phyloP scores from a whole-genome alignment of 2,888 invertebrate genomes.

The Lysandra bellargus region DNA sequence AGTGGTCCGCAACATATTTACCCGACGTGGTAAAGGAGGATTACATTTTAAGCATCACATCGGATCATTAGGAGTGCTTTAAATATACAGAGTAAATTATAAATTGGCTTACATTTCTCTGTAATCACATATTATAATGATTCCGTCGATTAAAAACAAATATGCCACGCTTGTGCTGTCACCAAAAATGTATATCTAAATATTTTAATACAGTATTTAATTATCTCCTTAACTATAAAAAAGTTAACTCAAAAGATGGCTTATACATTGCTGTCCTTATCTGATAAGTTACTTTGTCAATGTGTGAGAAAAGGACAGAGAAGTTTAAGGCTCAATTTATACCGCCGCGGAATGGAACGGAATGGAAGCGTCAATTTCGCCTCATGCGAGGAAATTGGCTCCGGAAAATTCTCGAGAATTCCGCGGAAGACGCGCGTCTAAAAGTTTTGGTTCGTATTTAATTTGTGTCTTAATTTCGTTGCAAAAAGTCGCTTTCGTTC shows the following conservation, averaged over 20 bases:
- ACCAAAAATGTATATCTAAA: conserved; percentile 47
- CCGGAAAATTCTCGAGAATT: too few relatives aligned
- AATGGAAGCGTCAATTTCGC: too few relatives aligned
- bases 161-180: conserved; percentile 46
- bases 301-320: too few relatives aligned
- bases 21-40: neutral
- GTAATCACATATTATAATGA: conserved; percentile 39
- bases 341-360: too few relatives aligned
- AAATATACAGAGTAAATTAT: conserved; percentile 36
- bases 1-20: neutral
- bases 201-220: conserved; percentile 47
- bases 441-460: too few relatives aligned
- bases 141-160: conserved; percentile 46
- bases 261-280: neutral
- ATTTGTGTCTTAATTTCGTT: too few relatives aligned
- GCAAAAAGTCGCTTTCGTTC: too few relatives aligned
- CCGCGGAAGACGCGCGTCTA: too few relatives aligned
- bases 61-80: conserved; percentile 39
- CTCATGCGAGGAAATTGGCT: too few relatives aligned
- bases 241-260: neutral
- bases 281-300: neutral
- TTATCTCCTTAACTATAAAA: conserved; percentile 36
- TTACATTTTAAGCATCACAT: conserved; percentile 33
- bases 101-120: conserved; percentile 36
- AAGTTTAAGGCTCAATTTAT: too few relatives aligned